Percentiles rank a stretch among this genome's conserved stretches.
Conservation (phyloP, 2,113 vertebrate genomes). For the Butastur rufipennis region DNA sequence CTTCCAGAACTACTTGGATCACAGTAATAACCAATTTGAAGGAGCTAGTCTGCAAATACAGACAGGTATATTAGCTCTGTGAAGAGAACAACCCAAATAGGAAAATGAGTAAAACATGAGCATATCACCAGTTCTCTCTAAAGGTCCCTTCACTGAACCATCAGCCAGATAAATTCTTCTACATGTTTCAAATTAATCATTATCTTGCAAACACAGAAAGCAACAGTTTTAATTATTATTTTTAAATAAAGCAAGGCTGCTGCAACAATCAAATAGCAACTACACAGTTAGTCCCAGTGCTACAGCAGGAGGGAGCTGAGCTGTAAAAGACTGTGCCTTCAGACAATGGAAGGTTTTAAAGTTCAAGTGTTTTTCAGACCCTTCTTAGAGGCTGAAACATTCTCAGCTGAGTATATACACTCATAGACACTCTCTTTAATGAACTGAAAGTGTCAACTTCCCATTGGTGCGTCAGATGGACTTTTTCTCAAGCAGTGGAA, state of each 20-base stretch:
- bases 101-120: background rate
- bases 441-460: slow-evolving; percentile 59
- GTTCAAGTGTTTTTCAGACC: background rate
- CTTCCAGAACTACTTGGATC: background rate
- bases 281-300: background rate
- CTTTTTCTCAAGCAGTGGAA: slow-evolving; percentile 56
- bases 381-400: background rate
- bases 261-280: background rate
- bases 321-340: background rate
- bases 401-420: background rate
- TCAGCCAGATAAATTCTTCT: background rate
- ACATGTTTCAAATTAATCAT: background rate
- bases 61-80: background rate
- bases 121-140: background rate
- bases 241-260: background rate
- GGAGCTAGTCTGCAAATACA: background rate
- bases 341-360: background rate
- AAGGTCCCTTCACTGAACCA: background rate
- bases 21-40: background rate
- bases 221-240: background rate
- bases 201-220: background rate
- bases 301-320: background rate
- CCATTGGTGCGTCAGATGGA: slow-evolving; percentile 45
- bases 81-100: background rate
- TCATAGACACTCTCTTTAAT: background rate